Conservation (phyloP, 2,113 vertebrate genomes). For the Sebastes fasciatus region DNA sequence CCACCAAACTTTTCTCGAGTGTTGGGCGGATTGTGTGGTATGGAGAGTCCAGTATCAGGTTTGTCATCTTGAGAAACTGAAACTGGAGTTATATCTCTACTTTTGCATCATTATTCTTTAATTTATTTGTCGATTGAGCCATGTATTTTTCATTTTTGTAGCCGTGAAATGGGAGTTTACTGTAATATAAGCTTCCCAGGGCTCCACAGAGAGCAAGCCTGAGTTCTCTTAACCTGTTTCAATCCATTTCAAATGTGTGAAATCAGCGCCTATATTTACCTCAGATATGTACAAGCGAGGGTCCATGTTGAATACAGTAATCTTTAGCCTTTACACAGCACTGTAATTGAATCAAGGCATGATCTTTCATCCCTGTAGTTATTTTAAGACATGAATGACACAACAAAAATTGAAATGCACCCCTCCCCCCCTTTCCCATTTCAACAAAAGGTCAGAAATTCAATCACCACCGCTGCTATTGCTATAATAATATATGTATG, state of each 20-base stretch:
- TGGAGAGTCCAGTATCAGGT: slow-evolving; percentile 67
- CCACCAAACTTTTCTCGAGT: slow-evolving; percentile 77
- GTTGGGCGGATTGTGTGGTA: slow-evolving; percentile 67
- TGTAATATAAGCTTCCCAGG: slow-evolving; percentile 12
- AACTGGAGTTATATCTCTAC: not conserved
- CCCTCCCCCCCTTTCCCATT: slow-evolving; percentile 77
- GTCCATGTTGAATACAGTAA: slow-evolving; percentile 77
- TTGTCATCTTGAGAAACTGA: slow-evolving; percentile 50
- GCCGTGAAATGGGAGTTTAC: slow-evolving; percentile 25
- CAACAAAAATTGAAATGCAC: slow-evolving; percentile 85
- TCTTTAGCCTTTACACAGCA: slow-evolving; percentile 79
- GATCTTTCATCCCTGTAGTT: slow-evolving; percentile 85
- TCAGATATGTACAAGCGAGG: slow-evolving; percentile 64
- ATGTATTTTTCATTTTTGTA: slow-evolving; percentile 18
- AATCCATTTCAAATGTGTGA: slow-evolving; percentile 53
- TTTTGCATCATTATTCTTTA: slow-evolving; percentile 17
- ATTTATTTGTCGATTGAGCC: slow-evolving; percentile 17
- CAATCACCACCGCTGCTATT: slow-evolving; percentile 83
- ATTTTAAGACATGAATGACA: slow-evolving; percentile 85
- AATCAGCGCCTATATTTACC: slow-evolving; percentile 60
- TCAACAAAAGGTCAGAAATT: slow-evolving; percentile 88
- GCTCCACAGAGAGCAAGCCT: slow-evolving; percentile 24
- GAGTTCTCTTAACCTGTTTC: slow-evolving; percentile 46
- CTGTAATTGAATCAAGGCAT: slow-evolving; percentile 82
- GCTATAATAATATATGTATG: slow-evolving; percentile 86